Percentiles rank a stretch among this genome's conserved stretches.
Evolutionary conservation across 2,113 vertebrate species (phyloP).

Genomic region (Diadophis punctatus): DNA sequence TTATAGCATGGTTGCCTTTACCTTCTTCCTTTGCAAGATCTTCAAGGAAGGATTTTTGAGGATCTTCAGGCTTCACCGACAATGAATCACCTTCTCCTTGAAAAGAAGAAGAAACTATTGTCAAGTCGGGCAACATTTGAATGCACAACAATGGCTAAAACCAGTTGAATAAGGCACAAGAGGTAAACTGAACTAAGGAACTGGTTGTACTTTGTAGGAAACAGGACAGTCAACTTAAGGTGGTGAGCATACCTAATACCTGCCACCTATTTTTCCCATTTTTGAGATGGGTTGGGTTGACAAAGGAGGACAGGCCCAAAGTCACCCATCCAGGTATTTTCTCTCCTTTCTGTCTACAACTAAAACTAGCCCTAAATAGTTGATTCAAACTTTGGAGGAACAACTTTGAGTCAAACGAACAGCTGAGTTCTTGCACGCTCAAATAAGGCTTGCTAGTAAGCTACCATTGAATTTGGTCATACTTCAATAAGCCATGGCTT

Average conservation of each 20-base stretch:
- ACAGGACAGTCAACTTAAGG: background rate
- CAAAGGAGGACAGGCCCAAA: background rate
- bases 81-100: constrained; percentile 44
- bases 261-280: background rate
- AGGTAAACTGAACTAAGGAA: background rate
- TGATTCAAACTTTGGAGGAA: background rate
- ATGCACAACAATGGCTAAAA: background rate
- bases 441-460: background rate
- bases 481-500: background rate
- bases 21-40: constrained; percentile 55
- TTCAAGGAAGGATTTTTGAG: constrained; percentile 56
- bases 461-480: background rate
- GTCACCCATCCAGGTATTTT: background rate
- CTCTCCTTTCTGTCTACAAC: background rate
- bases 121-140: background rate
- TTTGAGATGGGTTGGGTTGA: background rate
- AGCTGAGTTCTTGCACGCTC: background rate
- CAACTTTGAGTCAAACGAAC: background rate
- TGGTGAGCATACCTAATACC: background rate
- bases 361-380: background rate
- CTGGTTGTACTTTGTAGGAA: background rate
- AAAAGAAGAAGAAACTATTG: background rate
- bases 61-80: constrained; percentile 56
- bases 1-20: constrained; percentile 48
- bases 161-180: background rate